A percentile compares a stretch with the other conserved stretches of the same genome.
Evolutionary conservation across 2,797 vertebrate species (phyloP).

Genomic region (Melanotaenia boesemani): DNA sequence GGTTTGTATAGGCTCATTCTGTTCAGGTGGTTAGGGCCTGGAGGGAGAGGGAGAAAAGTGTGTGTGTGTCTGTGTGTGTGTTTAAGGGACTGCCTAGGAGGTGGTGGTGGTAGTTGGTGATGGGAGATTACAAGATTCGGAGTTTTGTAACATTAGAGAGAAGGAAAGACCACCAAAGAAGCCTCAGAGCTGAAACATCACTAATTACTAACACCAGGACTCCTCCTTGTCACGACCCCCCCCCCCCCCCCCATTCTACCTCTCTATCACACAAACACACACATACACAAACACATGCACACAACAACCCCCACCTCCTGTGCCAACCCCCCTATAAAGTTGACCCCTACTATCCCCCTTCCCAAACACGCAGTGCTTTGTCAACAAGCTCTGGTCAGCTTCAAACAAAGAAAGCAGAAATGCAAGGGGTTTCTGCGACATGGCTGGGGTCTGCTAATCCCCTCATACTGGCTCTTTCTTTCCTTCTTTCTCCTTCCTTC

Average conservation of each 20-base stretch:
- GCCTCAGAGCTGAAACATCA: slow-evolving; percentile 89
- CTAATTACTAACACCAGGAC: slow-evolving; percentile 92
- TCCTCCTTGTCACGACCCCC: slow-evolving; percentile 85
- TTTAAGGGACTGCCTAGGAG: slow-evolving; percentile 73
- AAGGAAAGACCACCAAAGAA: slow-evolving; percentile 92
- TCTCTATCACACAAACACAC: slow-evolving; percentile 59
- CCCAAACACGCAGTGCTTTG: slow-evolving; percentile 87
- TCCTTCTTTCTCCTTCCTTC: slow-evolving; percentile 80
- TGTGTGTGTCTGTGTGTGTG: slow-evolving; percentile 49
- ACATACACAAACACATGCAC: slow-evolving; percentile 48
- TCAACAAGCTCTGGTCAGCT: slow-evolving; percentile 94
- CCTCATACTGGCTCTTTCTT: slow-evolving; percentile 88
- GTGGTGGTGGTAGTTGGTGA: slow-evolving; percentile 84
- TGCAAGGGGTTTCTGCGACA: slow-evolving; percentile 89
- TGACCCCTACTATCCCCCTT: slow-evolving; percentile 81
- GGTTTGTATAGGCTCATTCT: slow-evolving; percentile 81
- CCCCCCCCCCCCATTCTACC: slow-evolving; percentile 75
- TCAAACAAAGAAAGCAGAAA: slow-evolving; percentile 91
- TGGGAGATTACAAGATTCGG: slow-evolving; percentile 91
- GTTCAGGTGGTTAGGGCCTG: slow-evolving; percentile 81
- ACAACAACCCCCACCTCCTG: slow-evolving; percentile 74
- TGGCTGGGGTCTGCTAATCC: slow-evolving; percentile 91
- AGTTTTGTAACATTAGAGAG: slow-evolving; percentile 87
- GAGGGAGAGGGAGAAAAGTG: slow-evolving; percentile 70
- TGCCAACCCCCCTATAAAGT: slow-evolving; percentile 74